Conservation (phyloP, 2,888 invertebrate genomes). For the Bombylius major region DNA sequence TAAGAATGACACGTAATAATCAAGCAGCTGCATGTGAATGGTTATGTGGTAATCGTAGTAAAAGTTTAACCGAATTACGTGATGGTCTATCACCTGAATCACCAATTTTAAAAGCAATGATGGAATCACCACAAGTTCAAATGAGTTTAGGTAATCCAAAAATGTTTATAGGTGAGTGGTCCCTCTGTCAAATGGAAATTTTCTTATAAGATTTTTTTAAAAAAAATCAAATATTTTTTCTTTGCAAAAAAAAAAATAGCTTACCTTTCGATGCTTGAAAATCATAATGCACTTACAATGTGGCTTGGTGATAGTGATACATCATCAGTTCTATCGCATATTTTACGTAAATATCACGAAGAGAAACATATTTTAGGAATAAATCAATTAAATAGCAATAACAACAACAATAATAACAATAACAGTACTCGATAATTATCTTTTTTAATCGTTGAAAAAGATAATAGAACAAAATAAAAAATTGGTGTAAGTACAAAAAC, state of each 20-base stretch:
- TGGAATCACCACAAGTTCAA: slow-evolving; percentile 50
- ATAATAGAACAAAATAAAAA: background rate
- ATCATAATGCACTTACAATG: slow-evolving; percentile 46
- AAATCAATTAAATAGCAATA: slow-evolving; percentile 32
- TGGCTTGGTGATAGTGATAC: slow-evolving; percentile 58
- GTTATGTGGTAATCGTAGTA: slow-evolving; percentile 46
- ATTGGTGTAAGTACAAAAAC: background rate
- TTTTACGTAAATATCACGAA: slow-evolving; percentile 50
- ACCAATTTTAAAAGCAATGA: slow-evolving; percentile 49
- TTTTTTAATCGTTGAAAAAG: background rate
- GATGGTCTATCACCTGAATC: slow-evolving; percentile 47
- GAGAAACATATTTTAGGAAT: slow-evolving; percentile 47
- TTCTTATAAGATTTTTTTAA: background rate
- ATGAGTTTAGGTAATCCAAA: slow-evolving; percentile 51
- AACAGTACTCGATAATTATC: background rate
- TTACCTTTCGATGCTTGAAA: slow-evolving; percentile 54
- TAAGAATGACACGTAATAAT: slow-evolving; percentile 50
- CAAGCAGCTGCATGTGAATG: slow-evolving; percentile 52
- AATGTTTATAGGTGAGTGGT: slow-evolving; percentile 45
- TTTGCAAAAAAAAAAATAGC: slow-evolving; percentile 33
- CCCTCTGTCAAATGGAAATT: background rate
- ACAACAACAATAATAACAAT: background rate
- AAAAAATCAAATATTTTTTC: too few species aligned
- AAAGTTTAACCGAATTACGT: slow-evolving; percentile 42
- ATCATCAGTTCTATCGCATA: slow-evolving; percentile 50